Conservation (phyloP, 2,113 vertebrate species). For the Cryptotis parvus region DNA sequence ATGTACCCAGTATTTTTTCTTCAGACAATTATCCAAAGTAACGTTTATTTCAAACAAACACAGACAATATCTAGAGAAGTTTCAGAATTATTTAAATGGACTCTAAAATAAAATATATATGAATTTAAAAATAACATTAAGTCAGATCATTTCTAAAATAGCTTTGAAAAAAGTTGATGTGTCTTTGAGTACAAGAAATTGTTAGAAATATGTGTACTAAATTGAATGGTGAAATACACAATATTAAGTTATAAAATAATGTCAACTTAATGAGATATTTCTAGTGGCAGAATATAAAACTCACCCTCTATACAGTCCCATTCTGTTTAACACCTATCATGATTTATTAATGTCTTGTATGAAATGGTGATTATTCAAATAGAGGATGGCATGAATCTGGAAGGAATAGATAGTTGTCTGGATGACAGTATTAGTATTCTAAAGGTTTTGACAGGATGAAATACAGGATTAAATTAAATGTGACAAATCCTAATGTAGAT, state of each 20-base stretch:
- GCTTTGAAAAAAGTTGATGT: neutral
- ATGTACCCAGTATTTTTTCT: no score
- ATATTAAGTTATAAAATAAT: slow-evolving; percentile 6
- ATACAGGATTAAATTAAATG: slow-evolving; percentile 1
- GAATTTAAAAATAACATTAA: slow-evolving; percentile 53
- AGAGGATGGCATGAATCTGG: slow-evolving; percentile 45
- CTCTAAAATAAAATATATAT: slow-evolving; percentile 27
- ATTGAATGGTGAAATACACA: slow-evolving; percentile 32
- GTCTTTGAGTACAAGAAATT: neutral
- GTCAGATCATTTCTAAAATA: slow-evolving; percentile 16
- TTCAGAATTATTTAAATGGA: slow-evolving; percentile 22
- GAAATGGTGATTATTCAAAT: slow-evolving; percentile 46
- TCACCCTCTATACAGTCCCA: neutral
- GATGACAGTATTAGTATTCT: neutral
- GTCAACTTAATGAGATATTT: slow-evolving; percentile 48
- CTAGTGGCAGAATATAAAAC: neutral
- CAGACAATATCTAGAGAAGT: neutral
- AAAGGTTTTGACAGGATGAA: neutral
- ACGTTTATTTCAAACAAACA: no score
- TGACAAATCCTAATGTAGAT: neutral
- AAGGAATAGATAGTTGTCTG: slow-evolving; percentile 42
- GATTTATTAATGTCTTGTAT: slow-evolving; percentile 50
- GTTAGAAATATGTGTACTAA: slow-evolving; percentile 20
- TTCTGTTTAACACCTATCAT: slow-evolving; percentile 32
- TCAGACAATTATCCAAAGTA: no score